Evolutionary conservation across 92 coral and sea anemone genomes (phyloP).

Genomic region (Metridium senile): DNA sequence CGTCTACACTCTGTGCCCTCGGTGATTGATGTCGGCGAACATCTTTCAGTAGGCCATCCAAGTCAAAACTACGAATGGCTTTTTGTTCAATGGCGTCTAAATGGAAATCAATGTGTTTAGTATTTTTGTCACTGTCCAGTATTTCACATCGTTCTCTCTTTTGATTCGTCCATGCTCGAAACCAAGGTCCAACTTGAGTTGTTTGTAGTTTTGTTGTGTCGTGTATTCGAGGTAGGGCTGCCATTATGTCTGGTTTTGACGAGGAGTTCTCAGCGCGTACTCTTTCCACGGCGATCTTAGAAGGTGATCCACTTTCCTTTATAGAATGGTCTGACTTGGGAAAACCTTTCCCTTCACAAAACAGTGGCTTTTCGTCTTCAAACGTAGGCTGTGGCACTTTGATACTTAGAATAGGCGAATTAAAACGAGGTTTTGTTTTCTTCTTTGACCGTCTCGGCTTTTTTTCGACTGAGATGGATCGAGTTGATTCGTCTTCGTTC

Average conservation of each 20-base stretch:
- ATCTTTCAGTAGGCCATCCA: constrained; percentile 43
- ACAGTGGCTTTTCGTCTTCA: constrained; percentile 1
- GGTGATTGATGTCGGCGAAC: constrained; percentile 28
- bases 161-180: constrained; percentile 42
- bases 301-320: not conserved
- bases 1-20: constrained; percentile 31
- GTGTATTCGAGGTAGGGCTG: not conserved
- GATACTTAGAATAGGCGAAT: not conserved
- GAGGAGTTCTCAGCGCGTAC: constrained; percentile 13
- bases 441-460: not conserved
- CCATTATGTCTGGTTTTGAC: not conserved
- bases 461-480: constrained; percentile 8
- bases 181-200: constrained; percentile 34
- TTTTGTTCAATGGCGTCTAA: constrained; percentile 32
- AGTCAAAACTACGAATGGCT: constrained; percentile 40
- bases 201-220: not conserved
- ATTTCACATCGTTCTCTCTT: constrained; percentile 30
- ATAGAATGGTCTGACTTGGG: not conserved
- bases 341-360: constrained; percentile 32
- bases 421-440: constrained; percentile 6
- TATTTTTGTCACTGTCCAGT: not conserved
- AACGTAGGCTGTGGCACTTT: not conserved
- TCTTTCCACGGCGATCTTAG: constrained; percentile 25
- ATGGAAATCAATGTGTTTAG: not conserved
- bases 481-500: not conserved